A percentile compares a stretch with the other conserved stretches of the same genome.
Conservation (phyloP, 2,888 invertebrate species). For the Microctonus hyperodae region DNA sequence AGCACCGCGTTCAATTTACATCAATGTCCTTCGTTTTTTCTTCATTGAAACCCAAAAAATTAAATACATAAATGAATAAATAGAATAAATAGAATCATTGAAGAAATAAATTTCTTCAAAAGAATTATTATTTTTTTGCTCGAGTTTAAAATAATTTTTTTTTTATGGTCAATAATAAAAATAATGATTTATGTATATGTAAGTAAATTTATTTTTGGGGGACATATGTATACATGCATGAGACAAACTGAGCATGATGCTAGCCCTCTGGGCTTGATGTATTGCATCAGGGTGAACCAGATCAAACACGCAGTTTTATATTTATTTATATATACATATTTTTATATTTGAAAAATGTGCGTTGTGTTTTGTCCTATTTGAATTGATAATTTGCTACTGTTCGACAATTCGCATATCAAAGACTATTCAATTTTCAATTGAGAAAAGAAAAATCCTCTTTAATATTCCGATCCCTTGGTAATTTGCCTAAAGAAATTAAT, state of each 20-base stretch:
- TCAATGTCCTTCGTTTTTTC: not conserved
- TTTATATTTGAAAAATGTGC: conserved; percentile 51
- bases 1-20: not conserved
- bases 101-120: too few species aligned
- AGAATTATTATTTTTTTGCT: too few species aligned
- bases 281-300: conserved; percentile 44
- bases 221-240: not conserved
- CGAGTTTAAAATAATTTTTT: too few species aligned
- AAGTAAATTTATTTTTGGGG: not conserved
- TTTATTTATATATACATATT: not conserved
- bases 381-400: conserved; percentile 61
- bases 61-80: too few species aligned
- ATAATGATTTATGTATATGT: not conserved
- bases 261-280: conserved; percentile 29
- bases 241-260: not conserved
- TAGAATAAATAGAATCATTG: too few species aligned
- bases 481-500: too few species aligned
- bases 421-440: conserved; percentile 40
- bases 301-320: conserved; percentile 61
- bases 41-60: not conserved
- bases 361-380: conserved; percentile 54
- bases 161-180: not conserved
- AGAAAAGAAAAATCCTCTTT: conserved; percentile 3
- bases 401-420: conserved; percentile 62
- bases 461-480: conserved; percentile 8